phyloP scores from a whole-genome alignment of 2,888 invertebrate genomes.

The Marasmarcha lunaedactyla region DNA sequence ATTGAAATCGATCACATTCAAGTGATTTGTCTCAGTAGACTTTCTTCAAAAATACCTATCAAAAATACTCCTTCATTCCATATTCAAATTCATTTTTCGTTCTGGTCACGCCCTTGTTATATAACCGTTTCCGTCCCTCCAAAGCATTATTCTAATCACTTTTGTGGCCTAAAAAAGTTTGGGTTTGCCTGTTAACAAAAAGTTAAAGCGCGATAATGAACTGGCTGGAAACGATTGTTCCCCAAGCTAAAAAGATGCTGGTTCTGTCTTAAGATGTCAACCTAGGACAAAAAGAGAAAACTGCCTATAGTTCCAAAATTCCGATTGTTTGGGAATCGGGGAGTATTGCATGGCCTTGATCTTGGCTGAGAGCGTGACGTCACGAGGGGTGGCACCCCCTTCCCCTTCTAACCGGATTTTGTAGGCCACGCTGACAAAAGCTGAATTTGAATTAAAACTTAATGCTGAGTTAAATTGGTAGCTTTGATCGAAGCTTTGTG shows the following conservation, averaged over 20 bases:
- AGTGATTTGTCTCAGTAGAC: too few relatives aligned
- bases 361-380: background rate
- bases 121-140: background rate
- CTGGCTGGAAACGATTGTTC: too few relatives aligned
- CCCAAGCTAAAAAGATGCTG: too few relatives aligned
- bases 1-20: too few relatives aligned
- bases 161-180: background rate
- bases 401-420: background rate
- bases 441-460: conserved; percentile 1
- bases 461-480: background rate
- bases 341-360: background rate
- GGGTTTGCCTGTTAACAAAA: background rate
- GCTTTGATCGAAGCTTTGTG: background rate
- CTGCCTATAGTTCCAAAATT: too few relatives aligned
- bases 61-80: too few relatives aligned
- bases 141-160: background rate
- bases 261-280: too few relatives aligned
- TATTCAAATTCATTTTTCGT: too few relatives aligned
- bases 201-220: too few relatives aligned
- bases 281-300: too few relatives aligned
- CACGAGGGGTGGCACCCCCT: background rate
- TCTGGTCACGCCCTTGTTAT: too few relatives aligned
- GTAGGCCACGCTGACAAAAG: conserved; percentile 1
- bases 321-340: background rate
- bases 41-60: too few relatives aligned